Percentiles rank a stretch among this genome's conserved stretches.
Conservation (phyloP, 1,140 invertebrate species). For the Phenacoccus solenopsis region DNA sequence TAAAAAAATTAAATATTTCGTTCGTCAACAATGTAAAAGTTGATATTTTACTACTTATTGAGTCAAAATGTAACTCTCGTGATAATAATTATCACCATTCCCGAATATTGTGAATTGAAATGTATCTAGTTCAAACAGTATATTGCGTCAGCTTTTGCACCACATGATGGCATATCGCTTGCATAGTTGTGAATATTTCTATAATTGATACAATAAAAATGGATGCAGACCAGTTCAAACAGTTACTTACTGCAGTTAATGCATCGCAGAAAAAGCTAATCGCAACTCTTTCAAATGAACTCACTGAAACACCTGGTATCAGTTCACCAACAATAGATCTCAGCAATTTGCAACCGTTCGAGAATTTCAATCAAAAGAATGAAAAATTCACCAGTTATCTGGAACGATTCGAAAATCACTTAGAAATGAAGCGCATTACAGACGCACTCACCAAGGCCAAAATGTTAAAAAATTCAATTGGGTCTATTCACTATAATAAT, state of each 20-base stretch:
- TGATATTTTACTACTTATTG: not conserved
- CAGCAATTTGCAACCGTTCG: not conserved
- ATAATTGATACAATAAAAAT: too few relatives aligned
- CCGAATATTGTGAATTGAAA: too few relatives aligned
- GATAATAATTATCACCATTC: too few relatives aligned
- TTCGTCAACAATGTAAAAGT: too few relatives aligned
- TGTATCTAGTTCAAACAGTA: too few relatives aligned
- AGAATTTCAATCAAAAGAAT: conserved; percentile 18
- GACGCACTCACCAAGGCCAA: not conserved
- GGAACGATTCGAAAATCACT: conserved; percentile 20
- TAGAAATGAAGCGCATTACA: conserved; percentile 5
- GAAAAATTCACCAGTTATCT: conserved; percentile 9
- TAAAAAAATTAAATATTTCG: not conserved
- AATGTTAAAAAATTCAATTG: not conserved
- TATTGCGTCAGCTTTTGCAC: too few relatives aligned
- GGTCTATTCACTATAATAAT: not conserved
- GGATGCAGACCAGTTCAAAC: too few relatives aligned
- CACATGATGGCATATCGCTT: too few relatives aligned
- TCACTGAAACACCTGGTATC: not conserved
- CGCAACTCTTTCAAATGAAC: too few relatives aligned
- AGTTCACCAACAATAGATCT: not conserved
- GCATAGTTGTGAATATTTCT: too few relatives aligned
- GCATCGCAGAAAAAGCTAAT: too few relatives aligned
- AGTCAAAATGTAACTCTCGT: not conserved
- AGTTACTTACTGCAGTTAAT: too few relatives aligned